A percentile compares a stretch with the other conserved stretches of the same genome.
These are phyloP conservation scores for Protosalanx chinensis DNA, from an alignment of 2,797 vertebrate genomes.

Conservation along the genomic window DNA sequence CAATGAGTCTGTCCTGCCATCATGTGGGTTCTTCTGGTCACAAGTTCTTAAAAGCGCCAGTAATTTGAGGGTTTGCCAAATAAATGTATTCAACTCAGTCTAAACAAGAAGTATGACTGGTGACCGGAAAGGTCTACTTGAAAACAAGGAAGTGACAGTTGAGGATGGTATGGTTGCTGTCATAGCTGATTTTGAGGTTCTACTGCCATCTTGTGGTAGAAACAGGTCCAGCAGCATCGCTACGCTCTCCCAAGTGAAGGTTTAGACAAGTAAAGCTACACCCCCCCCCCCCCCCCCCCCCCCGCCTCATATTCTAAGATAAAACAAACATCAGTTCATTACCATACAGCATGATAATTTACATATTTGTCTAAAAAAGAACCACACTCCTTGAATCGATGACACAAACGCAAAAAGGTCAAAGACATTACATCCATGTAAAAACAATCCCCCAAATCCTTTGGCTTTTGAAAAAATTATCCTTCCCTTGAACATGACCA, in stretches of 20 bases:
- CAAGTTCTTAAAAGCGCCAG: no score
- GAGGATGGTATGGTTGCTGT: no score
- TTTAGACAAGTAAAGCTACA: not conserved
- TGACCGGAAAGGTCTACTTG: no score
- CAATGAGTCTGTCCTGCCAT: no score
- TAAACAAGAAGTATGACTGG: no score
- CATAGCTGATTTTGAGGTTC: not conserved
- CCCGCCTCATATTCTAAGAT: not conserved
- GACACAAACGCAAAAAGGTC: not conserved
- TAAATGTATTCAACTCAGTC: no score
- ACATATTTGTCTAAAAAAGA: not conserved
- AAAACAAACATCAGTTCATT: not conserved
- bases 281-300: no score
- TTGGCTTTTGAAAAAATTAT: no score
- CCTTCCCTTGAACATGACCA: no score
- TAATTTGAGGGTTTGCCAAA: no score
- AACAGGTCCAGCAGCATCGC: not conserved
- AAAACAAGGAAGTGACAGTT: no score
- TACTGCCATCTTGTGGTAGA: conserved; percentile 5
- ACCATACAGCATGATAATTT: not conserved
- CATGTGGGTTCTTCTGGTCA: no score
- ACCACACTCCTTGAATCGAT: not conserved
- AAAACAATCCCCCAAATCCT: not conserved
- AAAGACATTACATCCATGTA: not conserved
- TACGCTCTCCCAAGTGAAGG: not conserved